phyloP scores from a whole-genome alignment of 37 sponge, comb jelly and placozoan genomes.

The Oopsacas minuta region DNA sequence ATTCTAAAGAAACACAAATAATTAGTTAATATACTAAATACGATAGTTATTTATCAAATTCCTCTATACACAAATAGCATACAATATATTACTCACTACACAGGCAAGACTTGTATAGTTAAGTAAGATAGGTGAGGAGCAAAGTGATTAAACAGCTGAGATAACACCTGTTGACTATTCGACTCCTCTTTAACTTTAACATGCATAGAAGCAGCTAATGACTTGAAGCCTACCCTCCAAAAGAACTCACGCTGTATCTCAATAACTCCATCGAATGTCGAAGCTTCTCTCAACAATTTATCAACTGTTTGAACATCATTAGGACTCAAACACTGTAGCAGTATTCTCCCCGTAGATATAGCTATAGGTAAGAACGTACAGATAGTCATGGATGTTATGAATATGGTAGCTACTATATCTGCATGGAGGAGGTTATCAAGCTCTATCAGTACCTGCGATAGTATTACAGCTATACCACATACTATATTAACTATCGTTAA shows the following conservation, averaged over 20 bases:
- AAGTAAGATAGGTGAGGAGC: not conserved
- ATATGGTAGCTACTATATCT: not conserved
- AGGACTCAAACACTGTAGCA: not conserved
- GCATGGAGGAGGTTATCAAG: not conserved
- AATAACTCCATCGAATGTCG: not conserved
- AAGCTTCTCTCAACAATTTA: not conserved
- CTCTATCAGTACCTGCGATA: not conserved
- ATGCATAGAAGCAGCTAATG: not conserved
- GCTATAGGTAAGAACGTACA: not conserved
- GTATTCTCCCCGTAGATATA: not conserved
- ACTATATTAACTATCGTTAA: not conserved
- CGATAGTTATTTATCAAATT: too few relatives aligned
- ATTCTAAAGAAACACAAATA: not conserved
- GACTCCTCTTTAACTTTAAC: not conserved
- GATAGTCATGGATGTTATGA: slow-evolving; percentile 4
- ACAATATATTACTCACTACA: not conserved
- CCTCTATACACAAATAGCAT: not conserved
- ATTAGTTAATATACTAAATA: too few relatives aligned
- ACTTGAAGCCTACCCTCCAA: slow-evolving; percentile 1
- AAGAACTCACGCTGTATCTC: not conserved
- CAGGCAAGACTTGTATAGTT: not conserved
- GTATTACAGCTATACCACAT: not conserved
- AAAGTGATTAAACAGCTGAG: slow-evolving; percentile 13
- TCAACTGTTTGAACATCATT: not conserved
- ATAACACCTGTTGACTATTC: not conserved